Evolutionary conservation across 1,140 invertebrate genomes (phyloP).

Genomic region (Campoletis sonorensis): DNA sequence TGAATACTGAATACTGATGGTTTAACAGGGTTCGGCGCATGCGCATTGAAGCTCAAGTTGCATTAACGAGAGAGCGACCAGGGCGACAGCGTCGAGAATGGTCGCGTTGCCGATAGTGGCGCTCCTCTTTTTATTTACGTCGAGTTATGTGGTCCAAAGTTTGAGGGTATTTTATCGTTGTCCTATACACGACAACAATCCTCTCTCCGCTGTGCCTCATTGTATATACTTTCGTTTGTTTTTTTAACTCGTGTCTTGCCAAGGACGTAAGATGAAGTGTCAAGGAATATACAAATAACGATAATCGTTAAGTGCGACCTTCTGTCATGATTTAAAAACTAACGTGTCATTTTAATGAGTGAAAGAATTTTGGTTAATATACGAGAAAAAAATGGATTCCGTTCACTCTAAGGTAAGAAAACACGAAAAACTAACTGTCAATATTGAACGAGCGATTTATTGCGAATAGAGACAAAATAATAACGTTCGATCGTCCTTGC

Average conservation of each 20-base stretch:
- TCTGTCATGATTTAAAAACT: not conserved
- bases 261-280: slow-evolving; percentile 9
- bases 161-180: not conserved
- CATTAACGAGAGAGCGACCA: too few species aligned
- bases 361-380: too few species aligned
- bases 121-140: not conserved
- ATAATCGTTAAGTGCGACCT: not conserved
- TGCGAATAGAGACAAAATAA: not conserved
- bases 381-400: too few species aligned
- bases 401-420: too few species aligned
- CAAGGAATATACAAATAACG: not conserved
- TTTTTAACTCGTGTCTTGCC: not conserved
- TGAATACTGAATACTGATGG: too few species aligned
- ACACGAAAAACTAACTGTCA: not conserved
- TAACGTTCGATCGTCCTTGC: not conserved
- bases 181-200: not conserved
- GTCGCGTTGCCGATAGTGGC: not conserved
- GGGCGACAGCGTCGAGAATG: not conserved
- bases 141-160: not conserved
- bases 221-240: not conserved
- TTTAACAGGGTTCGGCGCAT: too few species aligned
- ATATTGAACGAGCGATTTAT: not conserved
- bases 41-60: too few species aligned
- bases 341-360: not conserved
- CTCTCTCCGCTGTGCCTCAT: not conserved